Evolutionary conservation across 2,888 invertebrate genomes (phyloP), one percentile per base, ranked within the genome.

Genomic region (Lasioglossum villosulum): DNA sequence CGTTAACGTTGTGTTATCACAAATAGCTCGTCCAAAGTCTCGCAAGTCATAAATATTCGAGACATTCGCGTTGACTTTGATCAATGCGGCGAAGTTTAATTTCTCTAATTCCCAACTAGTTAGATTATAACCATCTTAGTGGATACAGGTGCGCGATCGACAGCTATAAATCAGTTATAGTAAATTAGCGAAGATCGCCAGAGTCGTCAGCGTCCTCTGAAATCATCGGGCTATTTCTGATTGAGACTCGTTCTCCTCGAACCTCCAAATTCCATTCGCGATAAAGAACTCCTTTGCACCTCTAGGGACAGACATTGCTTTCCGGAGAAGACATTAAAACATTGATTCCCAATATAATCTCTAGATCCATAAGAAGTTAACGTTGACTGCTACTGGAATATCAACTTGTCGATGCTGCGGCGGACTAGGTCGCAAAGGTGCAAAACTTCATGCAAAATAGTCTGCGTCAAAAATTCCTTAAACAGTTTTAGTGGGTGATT

Each of bases 161-260:
- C 30, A 63, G 63, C 63, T 30, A 63, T 63, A 63, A 63, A 63
- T 63, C 63, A 63, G 30, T 16, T 30, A 30, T 30, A 63, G 63
- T 30, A 63, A 63, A 63, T 63, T 30, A 63, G 27, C 63, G 30
- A 30, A 16, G 16, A 63, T 30, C 63, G 70, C 37, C 34, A 14
- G 39, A 37, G n/a, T 39, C 37, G 73, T 23, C 16, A 27, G 77
- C 37, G 27, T 56, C 42, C 16, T 19, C 59, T 27, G 63, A 66
- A 48, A 66, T 80, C 76, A 80, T 52, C 75, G 48, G 12, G 66
- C 66, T 75, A 80, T 75, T 79, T 80, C 66, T n/a, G 66, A 59
- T 30, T 30, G 27, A n/a, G 39, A 75, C 80, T 52, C 52, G 66
- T 80, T 79, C 74, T 59, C 59, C 42, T 79, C 63, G 75, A 42